Evolutionary conservation across 2,888 invertebrate species (phyloP), one percentile per base, ranked within the genome.

Genomic region (Chironomus tentans): DNA sequence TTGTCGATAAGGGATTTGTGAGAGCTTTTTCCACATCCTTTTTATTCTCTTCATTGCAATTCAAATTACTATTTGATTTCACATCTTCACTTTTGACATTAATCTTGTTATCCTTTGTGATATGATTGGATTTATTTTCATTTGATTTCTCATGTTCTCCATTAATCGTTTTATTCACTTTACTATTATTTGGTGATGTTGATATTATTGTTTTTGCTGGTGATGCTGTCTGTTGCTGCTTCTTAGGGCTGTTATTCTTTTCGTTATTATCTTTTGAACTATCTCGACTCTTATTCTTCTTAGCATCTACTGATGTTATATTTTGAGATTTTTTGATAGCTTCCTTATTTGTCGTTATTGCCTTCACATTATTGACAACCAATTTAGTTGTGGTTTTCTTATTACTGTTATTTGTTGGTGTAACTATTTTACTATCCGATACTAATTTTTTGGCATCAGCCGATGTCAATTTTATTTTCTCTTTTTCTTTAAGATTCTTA

Each of bases 371-470:
- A 73, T 28, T 73, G 13, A 56, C 48, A 4, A 48, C 50, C 18
- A 18, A 5, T 56, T 56, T 56, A 18, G 38, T 38, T 38, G 56
- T 18, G 18, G 50, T 24, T 50, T 71, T 50, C 24, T 71, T 70
- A 38, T 70, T 71, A 7, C 15, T 22, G 12, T 68, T 38, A 71
- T 56, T 71, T 71, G 71, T 71, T 71, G 71, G 13, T n/a, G 22
- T 4, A 2, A n/a, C 13, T n/a, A 24, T 10, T 68, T 15, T 62
- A 15, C 15, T 56, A 2, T 65, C 65, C 1, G 24, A 3, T n/a
- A 10, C 5, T 28, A 28, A 38, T n/a, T 71, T 71, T 56, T 71
- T 71, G 6, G 10, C 68, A 38, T 69, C 68, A 28, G 38, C 38
- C 38, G 38, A 38, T 10, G 38, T 38, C 10, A 22, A 65, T 2